Percentiles rank a stretch among this genome's conserved stretches.
These are phyloP conservation scores for Adelognathus sp. DNA, from an alignment of 2,888 invertebrate genomes.

Conservation along the genomic window DNA sequence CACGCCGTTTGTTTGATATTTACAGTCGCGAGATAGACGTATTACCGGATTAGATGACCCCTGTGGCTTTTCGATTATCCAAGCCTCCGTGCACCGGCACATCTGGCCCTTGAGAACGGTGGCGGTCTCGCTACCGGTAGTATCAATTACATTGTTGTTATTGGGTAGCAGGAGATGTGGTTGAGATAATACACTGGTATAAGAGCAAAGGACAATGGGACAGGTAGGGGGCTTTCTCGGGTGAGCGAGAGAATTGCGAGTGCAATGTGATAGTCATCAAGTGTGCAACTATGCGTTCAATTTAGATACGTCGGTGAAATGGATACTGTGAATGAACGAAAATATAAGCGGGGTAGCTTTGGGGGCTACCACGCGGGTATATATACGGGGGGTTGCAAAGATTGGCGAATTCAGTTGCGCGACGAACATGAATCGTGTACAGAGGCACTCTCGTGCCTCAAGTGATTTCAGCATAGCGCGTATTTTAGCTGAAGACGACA, in stretches of 20 bases:
- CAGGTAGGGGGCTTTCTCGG: slow-evolving; percentile 65
- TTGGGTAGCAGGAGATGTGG: slow-evolving; percentile 71
- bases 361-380: slow-evolving; percentile 41
- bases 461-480: slow-evolving; percentile 76
- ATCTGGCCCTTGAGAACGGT: slow-evolving; percentile 69
- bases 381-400: slow-evolving; percentile 62
- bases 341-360: slow-evolving; percentile 29
- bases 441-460: slow-evolving; percentile 53
- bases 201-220: slow-evolving; percentile 75
- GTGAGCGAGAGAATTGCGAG: slow-evolving; percentile 50
- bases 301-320: slow-evolving; percentile 73
- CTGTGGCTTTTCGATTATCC: slow-evolving; percentile 78
- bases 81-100: slow-evolving; percentile 70
- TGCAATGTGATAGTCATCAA: slow-evolving; percentile 76
- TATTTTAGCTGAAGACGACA: slow-evolving; percentile 67
- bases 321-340: slow-evolving; percentile 63
- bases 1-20: slow-evolving; percentile 44
- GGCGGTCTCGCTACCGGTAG: slow-evolving; percentile 54
- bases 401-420: slow-evolving; percentile 66
- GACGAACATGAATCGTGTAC: slow-evolving; percentile 71
- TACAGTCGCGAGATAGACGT: slow-evolving; percentile 60
- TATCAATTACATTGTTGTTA: slow-evolving; percentile 81
- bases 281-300: slow-evolving; percentile 80
- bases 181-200: slow-evolving; percentile 78
- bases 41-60: slow-evolving; percentile 79